Conservation (phyloP, 2,113 vertebrate species). For the Channa argus region DNA sequence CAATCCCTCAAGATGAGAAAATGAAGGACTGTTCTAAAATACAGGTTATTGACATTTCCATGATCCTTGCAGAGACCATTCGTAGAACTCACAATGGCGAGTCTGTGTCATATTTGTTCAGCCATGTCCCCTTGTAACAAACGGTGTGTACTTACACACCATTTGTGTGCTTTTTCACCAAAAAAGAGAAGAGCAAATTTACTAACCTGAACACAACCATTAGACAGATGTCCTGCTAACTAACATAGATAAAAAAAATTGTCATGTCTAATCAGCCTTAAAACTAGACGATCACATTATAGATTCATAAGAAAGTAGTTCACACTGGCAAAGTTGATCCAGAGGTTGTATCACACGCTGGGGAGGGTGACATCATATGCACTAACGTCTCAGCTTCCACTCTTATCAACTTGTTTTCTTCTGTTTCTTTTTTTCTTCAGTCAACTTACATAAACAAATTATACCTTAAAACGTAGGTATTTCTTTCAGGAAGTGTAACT, state of each 20-base stretch:
- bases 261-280: conserved; percentile 34
- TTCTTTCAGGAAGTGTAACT: too few species aligned
- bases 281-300: too few species aligned
- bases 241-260: conserved; percentile 26
- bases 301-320: too few species aligned
- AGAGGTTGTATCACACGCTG: too few species aligned
- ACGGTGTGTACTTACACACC: background rate
- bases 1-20: conserved; percentile 98
- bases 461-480: too few species aligned
- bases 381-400: too few species aligned
- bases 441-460: too few species aligned
- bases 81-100: conserved; percentile 98
- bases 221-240: conserved; percentile 51
- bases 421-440: too few species aligned
- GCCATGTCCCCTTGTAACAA: conserved; percentile 96
- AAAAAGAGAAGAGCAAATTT: conserved; percentile 56
- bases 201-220: conserved; percentile 50
- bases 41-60: conserved; percentile 99
- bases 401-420: too few species aligned
- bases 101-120: conserved; percentile 98
- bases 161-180: conserved; percentile 62
- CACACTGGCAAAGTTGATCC: too few species aligned
- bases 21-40: conserved; percentile 99
- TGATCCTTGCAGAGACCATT: conserved; percentile 98
- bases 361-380: too few species aligned